Base-by-base conservation (phyloP, 2,113 vertebrate species). In the Hippocampus abdominalis region DNA sequence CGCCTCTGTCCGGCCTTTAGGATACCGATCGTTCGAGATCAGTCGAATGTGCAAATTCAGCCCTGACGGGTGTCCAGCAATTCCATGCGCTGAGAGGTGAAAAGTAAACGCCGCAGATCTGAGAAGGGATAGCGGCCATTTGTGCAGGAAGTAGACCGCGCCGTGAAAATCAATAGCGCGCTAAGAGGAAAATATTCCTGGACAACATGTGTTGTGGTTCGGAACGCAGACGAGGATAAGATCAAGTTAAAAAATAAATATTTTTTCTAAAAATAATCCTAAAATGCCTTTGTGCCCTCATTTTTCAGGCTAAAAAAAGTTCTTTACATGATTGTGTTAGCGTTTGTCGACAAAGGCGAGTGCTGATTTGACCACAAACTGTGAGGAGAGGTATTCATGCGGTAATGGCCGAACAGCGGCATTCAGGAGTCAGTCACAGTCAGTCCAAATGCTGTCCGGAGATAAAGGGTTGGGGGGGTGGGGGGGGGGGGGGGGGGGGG, bases 401-500 rank as follows among this genome's bases (percentile, higher is more conserved):
- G 54, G 27, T 57, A 11, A 10, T 56, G 53, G 23, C 23, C 54
- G 27, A 27, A 3, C 81, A 83, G 76, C 77, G 84, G 76, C 83
- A 84, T 68, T 36, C 61, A 70, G 20, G 46, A 81, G 81, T 85
- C 83, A 78, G 80, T 85, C 81, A 57, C 79, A 81, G 76, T 79
- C 72, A 69, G 80, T 85, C 79, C 71, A 74, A 48, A 71, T 68
- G 80, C 77, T 27, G 78, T 67, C 78, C 75, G 83, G 77, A 80
- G 16, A 42, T n/a, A 42, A 42, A 81, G 64, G 71, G 42, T 8
- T 29, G 0, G 2, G 29, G 2, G 29, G 2, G 29, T 2, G 39
- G 3, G 40, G 2, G 8, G 40, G 40, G 40, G 39, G 0, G 40
- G 40, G 40, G 40, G 8, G 8, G 8, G 9, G 71, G 73, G 81